A percentile compares a stretch with the other conserved stretches of the same genome.
These are phyloP conservation scores for Drosophila santomea DNA, from an alignment of 1,140 invertebrate species.

Conservation along the genomic window DNA sequence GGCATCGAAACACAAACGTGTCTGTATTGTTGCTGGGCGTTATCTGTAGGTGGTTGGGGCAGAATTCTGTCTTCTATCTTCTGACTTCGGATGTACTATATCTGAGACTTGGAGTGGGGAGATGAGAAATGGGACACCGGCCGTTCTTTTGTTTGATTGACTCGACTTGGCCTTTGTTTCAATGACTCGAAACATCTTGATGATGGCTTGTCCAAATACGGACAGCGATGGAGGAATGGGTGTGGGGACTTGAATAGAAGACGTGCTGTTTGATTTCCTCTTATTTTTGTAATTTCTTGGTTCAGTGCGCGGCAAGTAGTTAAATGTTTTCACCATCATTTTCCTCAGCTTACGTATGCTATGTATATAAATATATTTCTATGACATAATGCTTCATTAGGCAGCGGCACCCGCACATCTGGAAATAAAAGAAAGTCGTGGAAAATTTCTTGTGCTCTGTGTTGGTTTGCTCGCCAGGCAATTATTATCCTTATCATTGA, in stretches of 20 bases:
- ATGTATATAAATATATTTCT: constrained; percentile 8
- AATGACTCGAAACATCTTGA: constrained; percentile 79
- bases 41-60: constrained; percentile 40
- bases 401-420: constrained; percentile 42
- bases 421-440: constrained; percentile 42
- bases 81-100: constrained; percentile 9
- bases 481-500: constrained; percentile 80
- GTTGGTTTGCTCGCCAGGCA: constrained; percentile 74
- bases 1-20: constrained; percentile 61
- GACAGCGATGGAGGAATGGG: not conserved
- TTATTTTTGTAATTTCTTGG: constrained; percentile 65
- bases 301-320: constrained; percentile 66
- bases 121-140: constrained; percentile 44
- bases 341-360: constrained; percentile 41
- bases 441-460: constrained; percentile 28
- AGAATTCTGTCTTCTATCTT: not conserved
- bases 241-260: not conserved
- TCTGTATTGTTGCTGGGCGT: constrained; percentile 35
- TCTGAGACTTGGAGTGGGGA: constrained; percentile 14
- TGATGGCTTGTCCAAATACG: constrained; percentile 77
- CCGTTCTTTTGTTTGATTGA: constrained; percentile 78
- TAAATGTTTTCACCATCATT: constrained; percentile 71
- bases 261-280: constrained; percentile 58
- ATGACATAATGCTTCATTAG: constrained; percentile 60
- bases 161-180: constrained; percentile 74